Percentiles rank a stretch among this genome's conserved stretches.
Conservation (phyloP, 2,797 vertebrate genomes). For the Pipistrellus pygmaeus region DNA sequence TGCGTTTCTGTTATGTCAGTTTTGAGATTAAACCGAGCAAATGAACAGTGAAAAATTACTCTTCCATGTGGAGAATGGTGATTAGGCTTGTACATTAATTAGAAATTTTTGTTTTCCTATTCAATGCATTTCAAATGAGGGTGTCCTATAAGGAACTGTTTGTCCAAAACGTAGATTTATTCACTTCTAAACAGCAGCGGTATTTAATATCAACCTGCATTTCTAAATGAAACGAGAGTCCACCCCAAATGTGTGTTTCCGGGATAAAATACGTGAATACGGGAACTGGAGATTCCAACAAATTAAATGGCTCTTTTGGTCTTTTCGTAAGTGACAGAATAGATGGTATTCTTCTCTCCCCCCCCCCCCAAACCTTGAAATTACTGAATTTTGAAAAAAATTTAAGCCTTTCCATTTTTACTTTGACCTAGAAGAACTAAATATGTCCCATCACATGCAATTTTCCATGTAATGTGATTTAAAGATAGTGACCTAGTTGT, state of each 20-base stretch:
- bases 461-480: conserved; percentile 24
- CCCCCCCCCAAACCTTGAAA: neutral
- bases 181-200: conserved; percentile 81
- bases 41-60: conserved; percentile 93
- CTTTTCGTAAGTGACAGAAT: conserved; percentile 6
- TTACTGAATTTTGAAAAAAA: neutral
- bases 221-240: conserved; percentile 70
- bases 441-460: neutral
- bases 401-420: neutral
- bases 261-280: conserved; percentile 53
- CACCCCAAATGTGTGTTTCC: conserved; percentile 69
- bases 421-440: conserved; percentile 39
- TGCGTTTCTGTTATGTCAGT: conserved; percentile 91
- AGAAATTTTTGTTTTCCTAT: conserved; percentile 91
- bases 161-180: conserved; percentile 87
- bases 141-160: conserved; percentile 85
- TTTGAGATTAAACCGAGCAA: conserved; percentile 92
- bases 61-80: conserved; percentile 92
- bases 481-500: conserved; percentile 37
- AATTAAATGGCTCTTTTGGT: conserved; percentile 46
- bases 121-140: conserved; percentile 91
- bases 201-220: conserved; percentile 72
- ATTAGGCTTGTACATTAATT: conserved; percentile 95
- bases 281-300: conserved; percentile 50
- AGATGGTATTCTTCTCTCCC: neutral